phyloP scores from a whole-genome alignment of 2,113 vertebrate species.

The Pica pica region DNA sequence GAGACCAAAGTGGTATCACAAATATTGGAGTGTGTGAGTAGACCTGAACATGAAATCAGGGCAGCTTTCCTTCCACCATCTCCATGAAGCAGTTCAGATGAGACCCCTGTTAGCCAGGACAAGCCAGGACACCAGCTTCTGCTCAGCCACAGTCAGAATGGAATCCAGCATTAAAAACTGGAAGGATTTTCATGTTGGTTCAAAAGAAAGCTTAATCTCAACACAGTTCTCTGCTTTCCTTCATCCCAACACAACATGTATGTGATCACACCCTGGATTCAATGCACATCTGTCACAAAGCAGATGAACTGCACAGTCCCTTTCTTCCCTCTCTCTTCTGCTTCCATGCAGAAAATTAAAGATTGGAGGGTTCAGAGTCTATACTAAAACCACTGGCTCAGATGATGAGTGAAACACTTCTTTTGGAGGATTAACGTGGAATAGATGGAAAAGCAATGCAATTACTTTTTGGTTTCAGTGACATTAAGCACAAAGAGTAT shows the following conservation, averaged over 20 bases:
- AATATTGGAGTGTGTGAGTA: neutral
- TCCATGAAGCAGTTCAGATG: neutral
- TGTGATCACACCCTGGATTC: neutral
- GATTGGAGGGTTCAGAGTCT: neutral
- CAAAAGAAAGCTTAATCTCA: neutral
- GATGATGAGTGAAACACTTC: slow-evolving; percentile 30
- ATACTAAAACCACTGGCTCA: slow-evolving; percentile 10
- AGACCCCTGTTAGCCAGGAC: neutral
- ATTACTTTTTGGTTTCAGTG: neutral
- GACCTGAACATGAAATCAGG: neutral
- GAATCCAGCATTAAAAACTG: neutral
- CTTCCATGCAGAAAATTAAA: slow-evolving; percentile 61
- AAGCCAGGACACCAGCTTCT: neutral
- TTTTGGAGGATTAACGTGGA: slow-evolving; percentile 27
- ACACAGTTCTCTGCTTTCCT: neutral
- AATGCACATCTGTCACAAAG: neutral
- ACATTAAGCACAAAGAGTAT: neutral
- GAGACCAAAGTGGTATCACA: neutral
- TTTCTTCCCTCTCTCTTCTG: slow-evolving; percentile 13
- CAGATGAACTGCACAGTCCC: neutral
- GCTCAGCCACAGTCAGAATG: neutral
- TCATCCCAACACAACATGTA: neutral
- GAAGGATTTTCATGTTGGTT: neutral
- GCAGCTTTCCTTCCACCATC: neutral
- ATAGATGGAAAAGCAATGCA: slow-evolving; percentile 1